Conservation (phyloP, 2,113 vertebrate genomes). For the Alosa alosa region DNA sequence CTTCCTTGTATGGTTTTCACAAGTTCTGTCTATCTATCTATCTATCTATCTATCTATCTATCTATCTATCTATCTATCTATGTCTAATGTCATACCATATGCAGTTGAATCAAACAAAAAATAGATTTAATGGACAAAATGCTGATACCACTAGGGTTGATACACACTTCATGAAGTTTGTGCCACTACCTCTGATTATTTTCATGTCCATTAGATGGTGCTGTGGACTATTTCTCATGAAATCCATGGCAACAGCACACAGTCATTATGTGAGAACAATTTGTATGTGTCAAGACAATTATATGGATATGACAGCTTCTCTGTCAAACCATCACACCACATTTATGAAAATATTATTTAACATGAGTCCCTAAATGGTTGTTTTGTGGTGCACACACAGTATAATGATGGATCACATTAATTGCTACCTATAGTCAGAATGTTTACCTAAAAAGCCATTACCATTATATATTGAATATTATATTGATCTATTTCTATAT, state of each 20-base stretch:
- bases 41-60: too few species aligned
- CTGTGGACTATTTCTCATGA: slow-evolving; percentile 33
- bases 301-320: not conserved
- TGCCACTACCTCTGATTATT: not conserved
- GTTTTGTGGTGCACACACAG: not conserved
- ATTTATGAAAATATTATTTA: not conserved
- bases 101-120: too few species aligned
- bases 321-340: not conserved
- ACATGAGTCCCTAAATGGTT: not conserved
- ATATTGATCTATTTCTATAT: not conserved
- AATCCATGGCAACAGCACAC: not conserved
- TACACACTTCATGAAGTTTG: not conserved
- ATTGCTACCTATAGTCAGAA: not conserved
- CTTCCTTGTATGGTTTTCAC: too few species aligned
- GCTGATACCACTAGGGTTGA: not conserved
- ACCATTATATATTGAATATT: not conserved
- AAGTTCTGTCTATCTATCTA: too few species aligned
- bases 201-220: slow-evolving; percentile 49
- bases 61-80: too few species aligned
- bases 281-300: not conserved
- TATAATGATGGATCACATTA: not conserved
- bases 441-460: not conserved
- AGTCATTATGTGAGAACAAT: not conserved
- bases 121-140: not conserved
- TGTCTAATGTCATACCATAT: too few species aligned